Evolutionary conservation across 2,888 invertebrate genomes (phyloP), one percentile per base, ranked within the genome.

Genomic region (Villa cingulata): DNA sequence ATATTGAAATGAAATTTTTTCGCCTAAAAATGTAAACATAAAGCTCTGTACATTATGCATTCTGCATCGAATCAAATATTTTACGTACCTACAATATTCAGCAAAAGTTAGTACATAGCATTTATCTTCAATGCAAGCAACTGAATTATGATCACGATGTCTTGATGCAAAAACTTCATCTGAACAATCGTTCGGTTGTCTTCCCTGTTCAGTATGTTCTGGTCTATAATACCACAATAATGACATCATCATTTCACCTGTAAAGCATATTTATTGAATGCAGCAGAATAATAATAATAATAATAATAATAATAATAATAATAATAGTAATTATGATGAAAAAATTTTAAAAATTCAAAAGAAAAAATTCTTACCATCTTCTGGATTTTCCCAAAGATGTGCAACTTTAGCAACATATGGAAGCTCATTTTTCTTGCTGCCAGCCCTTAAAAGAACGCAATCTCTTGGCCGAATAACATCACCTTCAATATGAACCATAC

Each of bases 221-320:
- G 95, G 95, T 59, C 95, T 81, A 72, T 96, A 96, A 74, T 94
- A 96, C 96, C 96, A 96, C 55, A 95, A 74, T 51, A 96, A 72
- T 4, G 91, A 91, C 74, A 95, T 86, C 91, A 92, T 92, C 91
- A 95, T 94, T 72, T 95, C 94, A 51, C 89, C 94, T 91, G 68
- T 1, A 68, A 63, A 49, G n/a, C n/a, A n/a, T n/a, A n/a, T n/a
- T n/a, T n/a, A n/a, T n/a, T n/a, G n/a, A n/a, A n/a, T n/a, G 52
- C 27, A 51, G 51, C 29, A 17, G 17, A 29, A 41, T 16, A 47
- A 43, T 19, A 18, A 34, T 17, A 34, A 23, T 9, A 17, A 47
- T 20, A 29, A 5, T 20, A 23, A 37, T n/a, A 52, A 42, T 45
- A 41, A 23, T 23, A 7, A 6, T 7, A 23, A 23, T 6, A 23